phyloP scores from a whole-genome alignment of 2,113 vertebrate genomes.

The Hyla sarda region DNA sequence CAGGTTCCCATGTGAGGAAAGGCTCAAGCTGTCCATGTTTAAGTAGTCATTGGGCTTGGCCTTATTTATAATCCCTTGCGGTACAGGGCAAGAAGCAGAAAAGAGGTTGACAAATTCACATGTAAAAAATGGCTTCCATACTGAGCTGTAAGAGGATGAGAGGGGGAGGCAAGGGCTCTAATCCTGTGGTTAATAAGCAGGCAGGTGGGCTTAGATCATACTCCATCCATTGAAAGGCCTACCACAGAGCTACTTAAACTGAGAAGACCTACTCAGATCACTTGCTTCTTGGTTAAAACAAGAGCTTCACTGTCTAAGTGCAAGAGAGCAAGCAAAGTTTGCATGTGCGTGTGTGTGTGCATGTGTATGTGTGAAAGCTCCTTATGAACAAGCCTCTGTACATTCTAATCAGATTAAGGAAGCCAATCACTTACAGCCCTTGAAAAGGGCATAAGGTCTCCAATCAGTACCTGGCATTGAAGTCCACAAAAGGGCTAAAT shows the following conservation, averaged over 20 bases:
- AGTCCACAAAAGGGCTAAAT: conserved; percentile 89
- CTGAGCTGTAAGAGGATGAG: conserved; percentile 52
- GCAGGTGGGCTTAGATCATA: conserved; percentile 66
- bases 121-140: conserved; percentile 66
- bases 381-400: conserved; percentile 79
- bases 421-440: conserved; percentile 79
- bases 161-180: conserved; percentile 52
- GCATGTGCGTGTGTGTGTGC: conserved; percentile 52
- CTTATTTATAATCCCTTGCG: conserved; percentile 70
- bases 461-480: conserved; percentile 94
- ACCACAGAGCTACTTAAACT: conserved; percentile 49
- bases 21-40: conserved; percentile 64
- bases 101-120: conserved; percentile 66
- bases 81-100: conserved; percentile 64
- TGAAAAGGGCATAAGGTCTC: conserved; percentile 83
- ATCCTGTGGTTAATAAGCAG: conserved; percentile 68
- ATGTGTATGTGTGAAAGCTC: conserved; percentile 61
- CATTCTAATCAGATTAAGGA: conserved; percentile 99
- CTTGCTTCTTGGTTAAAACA: conserved; percentile 31
- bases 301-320: not conserved
- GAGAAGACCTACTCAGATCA: conserved; percentile 58
- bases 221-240: conserved; percentile 60
- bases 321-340: conserved; percentile 5
- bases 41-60: conserved; percentile 63
- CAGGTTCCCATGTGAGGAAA: conserved; percentile 70